phyloP scores from a whole-genome alignment of 2,113 vertebrate genomes.

The Pseudopipra pipra region DNA sequence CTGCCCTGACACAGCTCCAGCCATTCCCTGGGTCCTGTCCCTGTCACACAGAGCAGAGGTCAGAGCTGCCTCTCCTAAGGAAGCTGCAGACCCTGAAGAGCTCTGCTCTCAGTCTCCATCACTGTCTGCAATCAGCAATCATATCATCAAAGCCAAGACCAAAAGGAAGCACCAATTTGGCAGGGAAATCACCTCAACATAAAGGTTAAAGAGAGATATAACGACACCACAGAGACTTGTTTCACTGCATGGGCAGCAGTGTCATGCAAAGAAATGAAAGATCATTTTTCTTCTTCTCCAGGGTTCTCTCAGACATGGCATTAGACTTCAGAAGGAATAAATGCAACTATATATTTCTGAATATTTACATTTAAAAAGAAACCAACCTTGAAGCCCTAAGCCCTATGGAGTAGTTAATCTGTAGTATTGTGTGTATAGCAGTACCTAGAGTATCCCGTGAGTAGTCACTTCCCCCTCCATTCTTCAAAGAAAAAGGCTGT shows the following conservation, averaged over 20 bases:
- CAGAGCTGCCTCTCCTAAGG: not conserved
- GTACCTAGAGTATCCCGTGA: not conserved
- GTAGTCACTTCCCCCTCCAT: not conserved
- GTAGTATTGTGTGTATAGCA: not conserved
- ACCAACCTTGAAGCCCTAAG: not conserved
- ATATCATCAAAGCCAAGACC: not conserved
- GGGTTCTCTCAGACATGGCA: not conserved
- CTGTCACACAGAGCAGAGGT: not conserved
- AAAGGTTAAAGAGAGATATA: not conserved
- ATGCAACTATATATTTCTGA: not conserved
- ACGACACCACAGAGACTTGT: not conserved
- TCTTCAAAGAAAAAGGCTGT: not conserved
- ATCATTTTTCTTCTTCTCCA: not conserved
- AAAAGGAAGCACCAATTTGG: not conserved
- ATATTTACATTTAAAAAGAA: not conserved
- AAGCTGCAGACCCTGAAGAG: not conserved
- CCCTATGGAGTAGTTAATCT: not conserved
- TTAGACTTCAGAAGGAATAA: not conserved
- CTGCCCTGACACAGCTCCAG: not conserved
- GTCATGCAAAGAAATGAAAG: not conserved
- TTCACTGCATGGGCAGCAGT: not conserved
- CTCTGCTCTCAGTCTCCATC: not conserved
- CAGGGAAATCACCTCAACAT: not conserved
- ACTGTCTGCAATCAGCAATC: not conserved
- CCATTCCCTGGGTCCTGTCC: not conserved